phyloP scores from a whole-genome alignment of 2,797 vertebrate genomes.

The Champsocephalus gunnari region DNA sequence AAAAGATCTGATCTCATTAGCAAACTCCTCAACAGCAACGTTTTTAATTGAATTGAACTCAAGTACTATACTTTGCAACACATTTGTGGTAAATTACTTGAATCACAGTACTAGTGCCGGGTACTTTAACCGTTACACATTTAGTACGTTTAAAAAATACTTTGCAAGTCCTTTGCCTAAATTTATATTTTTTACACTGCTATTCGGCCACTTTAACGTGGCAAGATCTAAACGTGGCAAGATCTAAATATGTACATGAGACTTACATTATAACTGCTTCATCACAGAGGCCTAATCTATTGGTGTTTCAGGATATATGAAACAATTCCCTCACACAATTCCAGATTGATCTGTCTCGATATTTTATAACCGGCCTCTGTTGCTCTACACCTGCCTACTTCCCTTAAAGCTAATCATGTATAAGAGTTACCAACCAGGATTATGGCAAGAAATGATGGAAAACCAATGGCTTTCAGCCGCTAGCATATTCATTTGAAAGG shows the following conservation, averaged over 20 bases:
- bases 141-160: too few relatives aligned
- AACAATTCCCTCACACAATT: not conserved
- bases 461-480: not conserved
- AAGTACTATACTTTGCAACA: too few relatives aligned
- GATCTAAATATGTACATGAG: not conserved
- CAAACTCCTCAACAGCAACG: too few relatives aligned
- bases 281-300: not conserved
- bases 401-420: constrained; percentile 15
- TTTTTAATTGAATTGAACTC: too few relatives aligned
- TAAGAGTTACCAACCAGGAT: not conserved
- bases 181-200: too few relatives aligned
- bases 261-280: not conserved
- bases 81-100: too few relatives aligned
- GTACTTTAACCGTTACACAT: too few relatives aligned
- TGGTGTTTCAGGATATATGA: not conserved
- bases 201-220: too few relatives aligned
- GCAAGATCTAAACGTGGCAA: too few relatives aligned
- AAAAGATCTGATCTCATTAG: too few relatives aligned
- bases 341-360: not conserved
- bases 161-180: too few relatives aligned
- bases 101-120: too few relatives aligned
- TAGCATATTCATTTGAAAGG: constrained; percentile 15
- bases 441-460: constrained; percentile 23
- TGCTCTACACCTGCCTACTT: not conserved
- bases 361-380: not conserved